phyloP scores from a whole-genome alignment of 1,140 invertebrate species.

The Bombus fervidus region DNA sequence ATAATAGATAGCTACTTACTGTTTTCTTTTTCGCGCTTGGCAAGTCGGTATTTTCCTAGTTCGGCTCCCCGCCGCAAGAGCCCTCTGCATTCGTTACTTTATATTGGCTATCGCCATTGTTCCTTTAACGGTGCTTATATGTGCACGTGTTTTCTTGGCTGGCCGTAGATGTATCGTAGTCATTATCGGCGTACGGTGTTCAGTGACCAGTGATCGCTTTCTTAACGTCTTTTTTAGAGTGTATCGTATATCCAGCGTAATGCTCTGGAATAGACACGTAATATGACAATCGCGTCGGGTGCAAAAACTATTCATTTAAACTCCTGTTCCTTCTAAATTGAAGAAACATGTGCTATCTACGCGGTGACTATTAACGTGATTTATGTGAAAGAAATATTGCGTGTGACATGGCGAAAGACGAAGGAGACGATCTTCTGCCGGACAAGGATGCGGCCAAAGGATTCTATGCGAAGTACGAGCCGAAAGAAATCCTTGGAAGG shows the following conservation, averaged over 20 bases:
- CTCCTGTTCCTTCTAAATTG: slow-evolving; percentile 30
- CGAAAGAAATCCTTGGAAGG: slow-evolving; percentile 98
- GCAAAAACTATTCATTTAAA: slow-evolving; percentile 13
- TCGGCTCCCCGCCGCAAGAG: slow-evolving; percentile 33
- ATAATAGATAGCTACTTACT: slow-evolving; percentile 32
- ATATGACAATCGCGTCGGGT: slow-evolving; percentile 47
- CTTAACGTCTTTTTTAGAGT: slow-evolving; percentile 22
- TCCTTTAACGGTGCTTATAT: slow-evolving; percentile 21
- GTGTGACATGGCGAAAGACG: slow-evolving; percentile 88
- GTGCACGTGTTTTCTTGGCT: slow-evolving; percentile 28
- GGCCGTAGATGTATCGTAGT: slow-evolving; percentile 9
- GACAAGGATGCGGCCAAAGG: slow-evolving; percentile 95
- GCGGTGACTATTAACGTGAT: slow-evolving; percentile 34
- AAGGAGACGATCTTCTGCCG: slow-evolving; percentile 91
- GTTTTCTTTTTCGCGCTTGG: slow-evolving; percentile 21
- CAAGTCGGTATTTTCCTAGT: neutral
- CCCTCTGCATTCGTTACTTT: slow-evolving; percentile 24
- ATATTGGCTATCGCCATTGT: slow-evolving; percentile 43
- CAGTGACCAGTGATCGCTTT: slow-evolving; percentile 25
- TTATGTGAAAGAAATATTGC: slow-evolving; percentile 28
- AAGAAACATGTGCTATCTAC: slow-evolving; percentile 43
- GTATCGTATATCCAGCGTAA: neutral
- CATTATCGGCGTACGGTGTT: slow-evolving; percentile 17
- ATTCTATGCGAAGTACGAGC: slow-evolving; percentile 99
- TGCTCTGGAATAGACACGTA: neutral